These are phyloP conservation scores for Ctenosaura bakeri DNA, from an alignment of 2,797 vertebrate genomes.

Conservation along the genomic window DNA sequence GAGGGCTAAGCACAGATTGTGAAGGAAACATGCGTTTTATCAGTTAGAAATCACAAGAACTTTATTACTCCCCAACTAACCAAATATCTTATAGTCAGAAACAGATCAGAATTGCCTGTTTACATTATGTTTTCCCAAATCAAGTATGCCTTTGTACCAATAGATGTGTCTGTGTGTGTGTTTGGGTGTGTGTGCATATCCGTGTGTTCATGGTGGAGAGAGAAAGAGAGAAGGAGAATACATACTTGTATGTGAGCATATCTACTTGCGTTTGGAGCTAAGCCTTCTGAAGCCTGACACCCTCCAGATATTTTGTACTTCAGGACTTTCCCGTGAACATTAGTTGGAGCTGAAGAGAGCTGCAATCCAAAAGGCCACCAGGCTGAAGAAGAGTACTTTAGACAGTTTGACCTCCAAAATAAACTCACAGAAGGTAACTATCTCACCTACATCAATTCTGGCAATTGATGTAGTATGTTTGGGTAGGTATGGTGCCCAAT, in stretches of 20 bases:
- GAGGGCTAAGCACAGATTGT: not conserved
- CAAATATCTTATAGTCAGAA: not conserved
- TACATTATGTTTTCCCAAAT: not conserved
- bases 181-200: too few species aligned
- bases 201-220: too few species aligned
- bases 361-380: not conserved
- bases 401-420: not conserved
- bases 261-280: not conserved
- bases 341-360: not conserved
- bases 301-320: not conserved
- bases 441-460: not conserved
- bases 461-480: conserved; percentile 1
- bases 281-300: not conserved
- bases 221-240: not conserved
- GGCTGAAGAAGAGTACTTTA: not conserved
- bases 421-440: not conserved
- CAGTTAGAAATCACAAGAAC: not conserved
- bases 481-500: not conserved
- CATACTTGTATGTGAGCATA: too few species aligned
- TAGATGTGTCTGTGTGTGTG: not conserved
- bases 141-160: not conserved
- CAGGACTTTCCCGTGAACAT: too few species aligned
- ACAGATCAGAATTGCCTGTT: not conserved
- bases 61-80: not conserved
- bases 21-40: not conserved